Base-by-base conservation (phyloP, 2,113 vertebrate species). In the Oncorhynchus gorbuscha region DNA sequence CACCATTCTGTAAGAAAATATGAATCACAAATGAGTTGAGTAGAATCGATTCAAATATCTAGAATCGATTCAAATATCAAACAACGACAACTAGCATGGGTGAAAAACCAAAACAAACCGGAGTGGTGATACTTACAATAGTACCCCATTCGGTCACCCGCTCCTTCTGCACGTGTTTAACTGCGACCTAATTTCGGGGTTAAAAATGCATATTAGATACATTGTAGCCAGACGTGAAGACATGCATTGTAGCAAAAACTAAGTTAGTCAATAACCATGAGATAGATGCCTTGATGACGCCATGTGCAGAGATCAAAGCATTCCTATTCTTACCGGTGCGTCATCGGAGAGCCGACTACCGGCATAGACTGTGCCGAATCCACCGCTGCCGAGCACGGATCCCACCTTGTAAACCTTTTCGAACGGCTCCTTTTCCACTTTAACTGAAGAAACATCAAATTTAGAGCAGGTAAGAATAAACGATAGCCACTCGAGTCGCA, bases 321-420 rank as follows among this genome's bases (percentile, higher is more conserved):
- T n/a, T 59, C 59, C 6, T 35, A 3, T 59, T 20, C 94, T 96
- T 90, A 98, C 97, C 96, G 96, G 96, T 85, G 97, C 92, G 81
- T 95, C 95, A 86, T 98, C 97, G 18, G 95, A 94, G 79, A 97
- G 82, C 82, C 97, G 92, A 87, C 84, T 96, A 39, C 96, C 97
- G 24, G 96, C 95, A 86, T 98, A 98, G 55, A 99, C 97, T 0
- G 97, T 98, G 35, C 97, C 97, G 71, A 99, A 99, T 0, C 97
- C 97, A 0, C 97, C 97, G 84, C 96, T 98, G 73, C 97, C 97
- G 78, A 99, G 88, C 59, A 97, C 96, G 0, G 96, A 94, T 67
- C 97, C 97, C 90, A 97, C 95, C 62, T 97, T 96, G 89, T 99
- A 99, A 22, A 95, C 85, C 89, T 98, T 98, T 64, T 99, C 97